Conservation (phyloP, 53 echinoderm and acorn worm genomes). For the Temnopleurus reevesii region DNA sequence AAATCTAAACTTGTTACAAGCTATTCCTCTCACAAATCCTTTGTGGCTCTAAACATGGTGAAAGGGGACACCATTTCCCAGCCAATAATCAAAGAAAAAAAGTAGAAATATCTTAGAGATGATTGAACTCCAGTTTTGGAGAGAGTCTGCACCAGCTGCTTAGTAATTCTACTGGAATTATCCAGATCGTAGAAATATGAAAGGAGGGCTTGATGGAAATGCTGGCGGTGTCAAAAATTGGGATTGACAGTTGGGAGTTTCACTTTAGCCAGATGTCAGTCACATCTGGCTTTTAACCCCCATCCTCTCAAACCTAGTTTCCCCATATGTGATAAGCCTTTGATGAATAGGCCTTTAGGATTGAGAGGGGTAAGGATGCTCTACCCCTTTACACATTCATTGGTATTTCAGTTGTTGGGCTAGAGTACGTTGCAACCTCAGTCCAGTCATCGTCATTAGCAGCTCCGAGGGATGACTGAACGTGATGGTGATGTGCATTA, state of each 20-base stretch:
- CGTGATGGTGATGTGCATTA: too few relatives aligned
- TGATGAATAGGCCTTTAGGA: background rate
- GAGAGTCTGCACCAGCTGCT: background rate
- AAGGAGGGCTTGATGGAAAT: conserved; percentile 32
- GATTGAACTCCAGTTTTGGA: background rate
- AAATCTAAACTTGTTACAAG: background rate
- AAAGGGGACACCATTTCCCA: background rate
- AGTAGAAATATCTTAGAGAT: conserved; percentile 15
- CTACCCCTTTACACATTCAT: background rate
- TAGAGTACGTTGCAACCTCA: background rate
- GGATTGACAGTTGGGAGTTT: conserved; percentile 50
- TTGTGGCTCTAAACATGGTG: background rate
- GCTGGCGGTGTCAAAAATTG: conserved; percentile 25
- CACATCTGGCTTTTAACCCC: conserved; percentile 18
- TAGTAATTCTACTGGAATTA: conserved; percentile 28
- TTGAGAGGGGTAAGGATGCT: background rate
- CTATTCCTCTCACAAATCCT: conserved; percentile 1
- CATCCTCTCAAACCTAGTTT: background rate
- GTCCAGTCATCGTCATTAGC: background rate
- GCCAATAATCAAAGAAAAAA: background rate
- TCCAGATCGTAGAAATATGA: conserved; percentile 25
- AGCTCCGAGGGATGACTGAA: background rate
- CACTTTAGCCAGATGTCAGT: conserved; percentile 50
- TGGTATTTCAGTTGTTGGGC: background rate
- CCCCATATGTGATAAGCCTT: background rate